Evolutionary conservation across 2,888 invertebrate genomes (phyloP).

Genomic region (Orthosia gothica): DNA sequence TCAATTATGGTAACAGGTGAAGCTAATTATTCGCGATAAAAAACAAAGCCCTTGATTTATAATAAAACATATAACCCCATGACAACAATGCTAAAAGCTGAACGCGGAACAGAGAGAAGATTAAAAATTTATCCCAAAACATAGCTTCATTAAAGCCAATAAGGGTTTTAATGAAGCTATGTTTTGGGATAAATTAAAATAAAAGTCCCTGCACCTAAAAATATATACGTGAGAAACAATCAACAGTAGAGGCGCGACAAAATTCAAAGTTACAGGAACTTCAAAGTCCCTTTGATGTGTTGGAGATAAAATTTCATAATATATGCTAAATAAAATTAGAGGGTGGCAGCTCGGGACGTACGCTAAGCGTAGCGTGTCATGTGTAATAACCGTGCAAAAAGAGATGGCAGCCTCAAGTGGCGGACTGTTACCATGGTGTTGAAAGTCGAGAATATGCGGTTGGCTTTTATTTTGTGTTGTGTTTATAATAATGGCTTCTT

Average conservation of each 20-base stretch:
- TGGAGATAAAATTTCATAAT: slow-evolving; percentile 80
- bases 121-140: slow-evolving; percentile 37
- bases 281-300: slow-evolving; percentile 83
- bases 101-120: neutral
- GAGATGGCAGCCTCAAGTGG: slow-evolving; percentile 73
- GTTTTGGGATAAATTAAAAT: no score
- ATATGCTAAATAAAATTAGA: slow-evolving; percentile 84
- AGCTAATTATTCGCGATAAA: slow-evolving; percentile 7
- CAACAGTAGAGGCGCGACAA: slow-evolving; percentile 65
- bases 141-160: slow-evolving; percentile 44
- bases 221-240: slow-evolving; percentile 66
- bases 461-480: slow-evolving; percentile 18
- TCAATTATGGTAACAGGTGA: no score
- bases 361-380: slow-evolving; percentile 79
- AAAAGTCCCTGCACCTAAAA: slow-evolving; percentile 43
- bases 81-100: slow-evolving; percentile 8
- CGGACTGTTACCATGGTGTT: slow-evolving; percentile 57
- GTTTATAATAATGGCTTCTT: neutral
- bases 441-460: slow-evolving; percentile 38
- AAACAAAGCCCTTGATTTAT: slow-evolving; percentile 20
- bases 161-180: no score
- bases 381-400: slow-evolving; percentile 82
- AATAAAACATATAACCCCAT: slow-evolving; percentile 2
- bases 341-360: slow-evolving; percentile 72
- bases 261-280: slow-evolving; percentile 71